These are phyloP conservation scores for Typhlichthys eigenmanni DNA, from an alignment of 2,797 vertebrate genomes.

Conservation along the genomic window DNA sequence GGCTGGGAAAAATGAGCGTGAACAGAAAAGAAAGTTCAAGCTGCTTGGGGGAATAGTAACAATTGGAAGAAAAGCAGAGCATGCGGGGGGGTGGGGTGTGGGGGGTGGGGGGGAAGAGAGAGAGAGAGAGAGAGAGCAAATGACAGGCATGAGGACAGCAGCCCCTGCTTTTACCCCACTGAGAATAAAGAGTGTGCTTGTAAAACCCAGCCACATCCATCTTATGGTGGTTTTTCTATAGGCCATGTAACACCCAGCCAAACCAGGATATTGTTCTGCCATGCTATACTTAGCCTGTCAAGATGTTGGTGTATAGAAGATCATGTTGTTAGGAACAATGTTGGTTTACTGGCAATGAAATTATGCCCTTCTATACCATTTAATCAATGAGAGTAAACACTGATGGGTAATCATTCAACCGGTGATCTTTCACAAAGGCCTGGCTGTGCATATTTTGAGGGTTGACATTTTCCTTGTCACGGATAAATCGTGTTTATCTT, in stretches of 20 bases:
- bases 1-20: conserved; percentile 57
- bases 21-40: conserved; percentile 32
- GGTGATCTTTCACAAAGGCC: conserved; percentile 9
- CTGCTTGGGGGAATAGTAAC: conserved; percentile 38
- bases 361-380: conserved; percentile 20
- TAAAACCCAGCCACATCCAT: conserved; percentile 16
- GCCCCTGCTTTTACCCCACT: conserved; percentile 41
- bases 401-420: conserved; percentile 21
- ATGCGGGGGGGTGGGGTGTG: conserved; percentile 8
- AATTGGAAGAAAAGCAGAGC: conserved; percentile 20
- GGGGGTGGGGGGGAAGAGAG: background rate
- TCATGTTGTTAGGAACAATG: conserved; percentile 26
- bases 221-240: conserved; percentile 19
- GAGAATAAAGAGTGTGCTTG: conserved; percentile 31
- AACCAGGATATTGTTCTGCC: conserved; percentile 32
- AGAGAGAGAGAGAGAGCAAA: conserved; percentile 28
- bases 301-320: conserved; percentile 7
- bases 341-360: conserved; percentile 16
- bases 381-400: conserved; percentile 3
- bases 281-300: conserved; percentile 36
- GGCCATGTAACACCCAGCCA: conserved; percentile 2
- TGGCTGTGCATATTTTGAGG: background rate
- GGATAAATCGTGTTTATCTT: conserved; percentile 1
- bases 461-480: conserved; percentile 23
- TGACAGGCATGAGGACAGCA: conserved; percentile 46